Evolutionary conservation across 2,888 invertebrate genomes (phyloP).

Genomic region (Biston betularia): DNA sequence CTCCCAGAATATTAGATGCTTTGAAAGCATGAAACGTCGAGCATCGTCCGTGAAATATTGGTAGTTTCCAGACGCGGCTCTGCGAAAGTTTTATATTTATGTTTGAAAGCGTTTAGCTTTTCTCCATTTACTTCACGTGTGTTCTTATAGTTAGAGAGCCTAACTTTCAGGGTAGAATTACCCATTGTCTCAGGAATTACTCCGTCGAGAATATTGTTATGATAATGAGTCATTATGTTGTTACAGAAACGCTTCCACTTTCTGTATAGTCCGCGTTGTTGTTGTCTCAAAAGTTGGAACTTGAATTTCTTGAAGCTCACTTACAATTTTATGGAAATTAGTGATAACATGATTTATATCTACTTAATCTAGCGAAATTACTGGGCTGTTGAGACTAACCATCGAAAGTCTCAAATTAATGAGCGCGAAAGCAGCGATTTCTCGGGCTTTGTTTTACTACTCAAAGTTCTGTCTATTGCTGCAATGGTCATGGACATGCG

Average conservation of each 20-base stretch:
- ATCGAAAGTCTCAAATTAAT: too few relatives aligned
- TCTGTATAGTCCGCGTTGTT: slow-evolving; percentile 14
- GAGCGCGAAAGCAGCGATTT: too few relatives aligned
- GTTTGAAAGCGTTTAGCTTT: slow-evolving; percentile 35
- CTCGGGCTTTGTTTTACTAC: too few relatives aligned
- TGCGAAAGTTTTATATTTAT: slow-evolving; percentile 43
- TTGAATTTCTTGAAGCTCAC: not conserved
- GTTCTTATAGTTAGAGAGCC: slow-evolving; percentile 19
- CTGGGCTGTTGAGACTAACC: too few relatives aligned
- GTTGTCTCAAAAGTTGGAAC: slow-evolving; percentile 19
- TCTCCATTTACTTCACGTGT: slow-evolving; percentile 27
- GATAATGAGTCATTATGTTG: slow-evolving; percentile 24
- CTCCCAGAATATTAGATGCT: slow-evolving; percentile 39
- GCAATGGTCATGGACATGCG: too few relatives aligned
- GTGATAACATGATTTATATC: not conserved
- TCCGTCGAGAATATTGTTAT: slow-evolving; percentile 24
- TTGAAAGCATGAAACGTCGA: slow-evolving; percentile 36
- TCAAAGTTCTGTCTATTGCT: too few relatives aligned
- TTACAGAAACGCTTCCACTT: slow-evolving; percentile 24
- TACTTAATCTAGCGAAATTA: not conserved
- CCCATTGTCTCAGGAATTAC: slow-evolving; percentile 29
- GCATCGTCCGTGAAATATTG: slow-evolving; percentile 41
- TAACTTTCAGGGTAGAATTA: slow-evolving; percentile 24
- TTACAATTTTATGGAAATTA: not conserved
- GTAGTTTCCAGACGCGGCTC: slow-evolving; percentile 34